Evolutionary conservation across 2,113 vertebrate genomes (phyloP), one percentile per base, ranked within the genome.

Genomic region (Corythoichthys haematopterus): DNA sequence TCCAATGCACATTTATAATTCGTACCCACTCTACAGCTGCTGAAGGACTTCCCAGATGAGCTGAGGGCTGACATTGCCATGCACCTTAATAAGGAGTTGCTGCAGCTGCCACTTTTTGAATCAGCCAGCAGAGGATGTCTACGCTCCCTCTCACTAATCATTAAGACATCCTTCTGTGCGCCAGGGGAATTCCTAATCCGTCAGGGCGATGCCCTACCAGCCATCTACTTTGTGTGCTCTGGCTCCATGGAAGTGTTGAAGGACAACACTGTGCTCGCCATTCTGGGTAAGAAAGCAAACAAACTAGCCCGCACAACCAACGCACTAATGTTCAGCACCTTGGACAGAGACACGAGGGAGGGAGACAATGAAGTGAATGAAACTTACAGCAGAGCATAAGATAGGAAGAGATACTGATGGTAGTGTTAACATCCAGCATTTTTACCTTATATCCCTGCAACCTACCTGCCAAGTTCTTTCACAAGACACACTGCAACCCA

Each of bases 241-340:
- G 91, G 91, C 10, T 92, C 91, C 71, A 92, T 92, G 91, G 91
- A 92, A 70, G 91, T 92, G 0, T 78, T 92, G 55, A 92, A 92
- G 82, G 91, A 92, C 69, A 89, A 85, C 86, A 92, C 89, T 0
- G 91, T 92, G 64, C 78, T 91, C 12, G 91, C 91, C 35, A 92
- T 92, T 66, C 79, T 92, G 52, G 91, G 91, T 92, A 82, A 71
- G 37, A 10, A 64, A 37, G 1, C 6, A 36, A 56, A 47, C 3
- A 63, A 20, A 46, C 12, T 4, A 33, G 11, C 2, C 40, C 28
- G 28, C 15, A 43, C 10, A 50, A 52, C 1, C 16, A 10, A 33
- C 1, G 14, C 2, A n/a, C 7, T 48, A 53, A 52, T 13, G 6
- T 75, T 79, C 59, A 77, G 74, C 51, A 78, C 72, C 66, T 51